Conservation (phyloP, 2,113 vertebrate species). For the Emydura subglobosa region DNA sequence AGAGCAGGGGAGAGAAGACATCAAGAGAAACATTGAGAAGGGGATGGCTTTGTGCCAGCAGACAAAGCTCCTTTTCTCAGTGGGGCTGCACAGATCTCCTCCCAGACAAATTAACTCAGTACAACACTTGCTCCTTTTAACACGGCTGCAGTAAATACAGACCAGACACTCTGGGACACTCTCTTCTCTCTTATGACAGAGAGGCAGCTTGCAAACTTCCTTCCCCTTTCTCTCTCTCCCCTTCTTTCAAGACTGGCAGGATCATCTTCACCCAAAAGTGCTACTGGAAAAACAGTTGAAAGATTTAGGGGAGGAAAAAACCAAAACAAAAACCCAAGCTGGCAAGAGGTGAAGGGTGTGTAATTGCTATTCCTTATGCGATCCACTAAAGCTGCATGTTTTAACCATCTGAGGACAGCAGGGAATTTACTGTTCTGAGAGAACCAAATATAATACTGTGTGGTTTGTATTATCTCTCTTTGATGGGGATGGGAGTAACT, state of each 20-base stretch:
- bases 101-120: slow-evolving; percentile 51
- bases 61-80: slow-evolving; percentile 28
- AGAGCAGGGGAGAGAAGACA: slow-evolving; percentile 1
- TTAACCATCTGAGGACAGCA: slow-evolving; percentile 64
- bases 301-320: slow-evolving; percentile 38
- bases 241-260: not conserved
- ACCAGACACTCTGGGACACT: not conserved
- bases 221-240: not conserved
- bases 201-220: not conserved
- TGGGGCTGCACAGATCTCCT: slow-evolving; percentile 53
- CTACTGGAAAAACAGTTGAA: not conserved
- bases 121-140: slow-evolving; percentile 54
- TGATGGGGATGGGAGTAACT: slow-evolving; percentile 13
- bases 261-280: not conserved
- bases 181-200: not conserved
- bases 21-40: not conserved
- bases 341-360: slow-evolving; percentile 47
- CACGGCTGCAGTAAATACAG: not conserved
- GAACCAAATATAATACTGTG: slow-evolving; percentile 27
- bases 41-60: slow-evolving; percentile 35
- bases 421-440: slow-evolving; percentile 49
- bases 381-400: slow-evolving; percentile 40
- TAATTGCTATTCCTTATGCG: slow-evolving; percentile 68
- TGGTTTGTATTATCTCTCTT: slow-evolving; percentile 51
- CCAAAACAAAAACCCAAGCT: not conserved